These are phyloP conservation scores for Phortica variegata DNA, from an alignment of 1,140 invertebrate species.

Conservation along the genomic window DNA sequence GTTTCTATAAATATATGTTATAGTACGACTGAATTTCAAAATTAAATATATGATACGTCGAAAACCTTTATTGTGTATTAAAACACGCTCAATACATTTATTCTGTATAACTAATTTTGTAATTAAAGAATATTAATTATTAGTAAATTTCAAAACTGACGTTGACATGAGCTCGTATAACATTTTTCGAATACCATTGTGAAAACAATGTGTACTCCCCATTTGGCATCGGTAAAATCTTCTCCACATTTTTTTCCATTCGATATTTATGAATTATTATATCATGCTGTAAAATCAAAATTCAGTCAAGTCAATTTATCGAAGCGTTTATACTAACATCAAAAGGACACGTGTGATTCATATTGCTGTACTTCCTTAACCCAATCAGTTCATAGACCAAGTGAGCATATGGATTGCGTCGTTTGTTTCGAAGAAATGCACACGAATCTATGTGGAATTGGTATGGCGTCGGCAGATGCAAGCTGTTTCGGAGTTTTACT, in stretches of 20 bases:
- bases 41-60: no score
- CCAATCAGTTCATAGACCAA: conserved; percentile 6
- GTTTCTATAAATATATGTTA: no score
- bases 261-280: conserved; percentile 4
- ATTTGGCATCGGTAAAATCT: background rate
- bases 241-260: conserved; percentile 1
- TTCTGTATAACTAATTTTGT: no score
- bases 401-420: conserved; percentile 12
- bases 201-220: conserved; percentile 8
- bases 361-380: conserved; percentile 1
- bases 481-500: background rate
- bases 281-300: conserved; percentile 7
- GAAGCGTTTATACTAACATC: conserved; percentile 19
- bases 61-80: no score
- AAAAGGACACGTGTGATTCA: conserved; percentile 22
- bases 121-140: no score
- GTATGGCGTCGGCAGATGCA: background rate
- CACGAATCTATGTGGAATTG: conserved; percentile 10
- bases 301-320: no score
- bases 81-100: no score
- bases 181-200: conserved; percentile 9
- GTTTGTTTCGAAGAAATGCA: conserved; percentile 5
- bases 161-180: background rate
- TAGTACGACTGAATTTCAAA: no score
- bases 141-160: background rate